These are phyloP conservation scores for Odontomyia ornata DNA, from an alignment of 2,888 invertebrate genomes.

Conservation along the genomic window DNA sequence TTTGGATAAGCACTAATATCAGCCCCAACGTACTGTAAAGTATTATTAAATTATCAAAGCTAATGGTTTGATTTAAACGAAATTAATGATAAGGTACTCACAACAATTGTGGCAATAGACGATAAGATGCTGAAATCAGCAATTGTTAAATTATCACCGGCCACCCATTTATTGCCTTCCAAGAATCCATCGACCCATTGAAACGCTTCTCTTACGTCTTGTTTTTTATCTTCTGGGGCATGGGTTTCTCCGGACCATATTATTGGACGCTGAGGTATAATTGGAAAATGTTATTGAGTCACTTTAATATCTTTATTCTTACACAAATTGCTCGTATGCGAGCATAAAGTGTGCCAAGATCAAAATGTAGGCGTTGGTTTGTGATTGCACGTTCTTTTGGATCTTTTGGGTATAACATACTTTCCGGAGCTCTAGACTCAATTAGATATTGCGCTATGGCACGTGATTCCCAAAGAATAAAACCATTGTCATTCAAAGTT, in stretches of 20 bases:
- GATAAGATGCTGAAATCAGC: slow-evolving; percentile 64
- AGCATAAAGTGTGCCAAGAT: slow-evolving; percentile 71
- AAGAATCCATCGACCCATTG: slow-evolving; percentile 61
- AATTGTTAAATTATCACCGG: slow-evolving; percentile 63
- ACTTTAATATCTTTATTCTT: slow-evolving; percentile 51
- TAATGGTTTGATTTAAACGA: too few species aligned
- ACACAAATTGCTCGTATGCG: slow-evolving; percentile 72
- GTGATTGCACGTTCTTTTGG: slow-evolving; percentile 68
- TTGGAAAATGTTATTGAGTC: too few species aligned
- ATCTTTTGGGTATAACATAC: slow-evolving; percentile 71
- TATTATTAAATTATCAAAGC: too few species aligned
- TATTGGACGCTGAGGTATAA: slow-evolving; percentile 68
- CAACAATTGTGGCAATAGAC: slow-evolving; percentile 61
- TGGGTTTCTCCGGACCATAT: slow-evolving; percentile 69
- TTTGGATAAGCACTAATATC: slow-evolving; percentile 49
- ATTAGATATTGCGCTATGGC: slow-evolving; percentile 73
- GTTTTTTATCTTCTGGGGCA: slow-evolving; percentile 66
- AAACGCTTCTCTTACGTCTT: slow-evolving; percentile 69
- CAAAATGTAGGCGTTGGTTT: slow-evolving; percentile 72
- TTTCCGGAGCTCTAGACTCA: slow-evolving; percentile 66
- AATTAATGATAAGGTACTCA: too few species aligned
- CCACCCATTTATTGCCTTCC: slow-evolving; percentile 60
- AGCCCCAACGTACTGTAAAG: slow-evolving; percentile 49
- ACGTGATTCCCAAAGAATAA: slow-evolving; percentile 74
- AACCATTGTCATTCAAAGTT: slow-evolving; percentile 73